phyloP scores from a whole-genome alignment of 2,113 vertebrate species.

The Mohoua ochrocephala region DNA sequence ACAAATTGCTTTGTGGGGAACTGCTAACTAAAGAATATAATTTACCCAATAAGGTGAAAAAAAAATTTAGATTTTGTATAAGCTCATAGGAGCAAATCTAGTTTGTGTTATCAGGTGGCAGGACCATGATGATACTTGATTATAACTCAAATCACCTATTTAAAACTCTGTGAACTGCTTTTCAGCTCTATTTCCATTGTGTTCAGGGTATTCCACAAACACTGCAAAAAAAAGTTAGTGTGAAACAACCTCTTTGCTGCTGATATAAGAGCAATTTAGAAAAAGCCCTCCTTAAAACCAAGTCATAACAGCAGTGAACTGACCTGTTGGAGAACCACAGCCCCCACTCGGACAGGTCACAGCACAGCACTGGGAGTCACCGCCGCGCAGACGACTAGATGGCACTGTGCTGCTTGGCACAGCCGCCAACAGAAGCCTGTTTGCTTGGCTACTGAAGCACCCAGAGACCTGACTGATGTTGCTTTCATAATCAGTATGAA shows the following conservation, averaged over 20 bases:
- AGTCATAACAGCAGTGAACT: background rate
- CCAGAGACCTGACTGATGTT: background rate
- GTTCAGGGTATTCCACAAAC: background rate
- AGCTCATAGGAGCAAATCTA: background rate
- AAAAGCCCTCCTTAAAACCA: background rate
- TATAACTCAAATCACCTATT: background rate
- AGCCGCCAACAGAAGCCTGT: background rate
- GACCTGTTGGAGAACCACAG: background rate
- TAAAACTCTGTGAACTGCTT: background rate
- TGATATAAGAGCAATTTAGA: background rate
- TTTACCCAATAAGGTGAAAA: background rate
- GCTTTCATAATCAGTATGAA: background rate
- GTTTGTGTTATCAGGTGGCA: background rate
- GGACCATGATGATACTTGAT: background rate
- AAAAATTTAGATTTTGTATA: background rate
- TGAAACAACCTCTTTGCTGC: background rate
- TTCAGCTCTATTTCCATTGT: background rate
- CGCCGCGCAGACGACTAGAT: background rate
- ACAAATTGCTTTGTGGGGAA: background rate
- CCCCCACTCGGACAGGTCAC: background rate
- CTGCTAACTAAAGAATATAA: background rate
- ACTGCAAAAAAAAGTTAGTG: background rate
- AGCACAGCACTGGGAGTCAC: background rate
- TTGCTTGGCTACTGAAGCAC: background rate
- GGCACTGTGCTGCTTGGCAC: background rate